These are phyloP conservation scores for Gymnosoma rotundatum DNA, from an alignment of 2,888 invertebrate species.

Conservation along the genomic window DNA sequence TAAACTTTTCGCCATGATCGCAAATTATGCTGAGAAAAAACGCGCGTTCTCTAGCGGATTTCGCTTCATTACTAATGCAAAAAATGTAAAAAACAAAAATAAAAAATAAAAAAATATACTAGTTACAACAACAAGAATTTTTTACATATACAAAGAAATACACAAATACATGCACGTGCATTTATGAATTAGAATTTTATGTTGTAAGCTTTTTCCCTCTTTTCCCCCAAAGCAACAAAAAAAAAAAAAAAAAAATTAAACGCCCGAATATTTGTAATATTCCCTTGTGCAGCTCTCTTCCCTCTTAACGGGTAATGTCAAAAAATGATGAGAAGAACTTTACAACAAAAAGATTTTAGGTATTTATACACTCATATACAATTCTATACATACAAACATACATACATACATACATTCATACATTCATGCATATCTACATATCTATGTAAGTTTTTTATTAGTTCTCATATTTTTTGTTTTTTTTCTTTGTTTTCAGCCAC, in stretches of 20 bases:
- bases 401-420: slow-evolving; percentile 5
- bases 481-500: slow-evolving; percentile 50
- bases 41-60: slow-evolving; percentile 53
- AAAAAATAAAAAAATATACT: slow-evolving; percentile 17
- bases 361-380: neutral
- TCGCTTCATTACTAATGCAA: slow-evolving; percentile 66
- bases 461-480: neutral
- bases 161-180: slow-evolving; percentile 8
- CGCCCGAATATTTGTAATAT: slow-evolving; percentile 38
- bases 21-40: slow-evolving; percentile 54
- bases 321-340: slow-evolving; percentile 52
- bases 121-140: slow-evolving; percentile 63
- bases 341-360: slow-evolving; percentile 46
- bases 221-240: neutral
- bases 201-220: slow-evolving; percentile 56
- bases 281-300: slow-evolving; percentile 7
- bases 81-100: slow-evolving; percentile 22
- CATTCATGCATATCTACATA: neutral
- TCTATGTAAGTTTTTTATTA: neutral
- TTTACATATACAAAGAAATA: slow-evolving; percentile 16
- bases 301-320: neutral
- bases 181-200: slow-evolving; percentile 31
- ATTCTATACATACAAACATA: neutral
- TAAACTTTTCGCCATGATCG: slow-evolving; percentile 65
- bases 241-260: neutral